Conservation (phyloP, 2,113 vertebrate species). For the Phaethornis superciliosus region DNA sequence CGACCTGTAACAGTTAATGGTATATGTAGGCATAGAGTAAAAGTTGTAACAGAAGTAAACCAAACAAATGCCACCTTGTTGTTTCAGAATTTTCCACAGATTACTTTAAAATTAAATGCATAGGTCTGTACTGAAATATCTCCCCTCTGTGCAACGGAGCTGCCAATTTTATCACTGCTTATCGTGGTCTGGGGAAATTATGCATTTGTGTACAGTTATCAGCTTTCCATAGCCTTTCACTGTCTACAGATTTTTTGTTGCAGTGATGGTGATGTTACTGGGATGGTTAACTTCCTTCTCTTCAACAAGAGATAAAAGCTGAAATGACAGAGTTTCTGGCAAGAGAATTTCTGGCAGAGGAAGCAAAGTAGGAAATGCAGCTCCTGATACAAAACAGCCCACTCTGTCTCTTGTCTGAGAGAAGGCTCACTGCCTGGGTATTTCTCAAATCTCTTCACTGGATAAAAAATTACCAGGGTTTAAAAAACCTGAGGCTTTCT, state of each 20-base stretch:
- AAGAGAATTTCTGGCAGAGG: slow-evolving; percentile 41
- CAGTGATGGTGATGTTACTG: not conserved
- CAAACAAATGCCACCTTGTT: not conserved
- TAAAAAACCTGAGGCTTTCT: slow-evolving; percentile 16
- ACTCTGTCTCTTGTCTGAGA: slow-evolving; percentile 16
- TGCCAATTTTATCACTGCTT: not conserved
- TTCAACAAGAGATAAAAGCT: slow-evolving; percentile 18
- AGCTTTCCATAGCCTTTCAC: not conserved
- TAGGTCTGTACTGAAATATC: not conserved
- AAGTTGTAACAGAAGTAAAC: not conserved
- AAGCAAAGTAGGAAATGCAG: slow-evolving; percentile 45
- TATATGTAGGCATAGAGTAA: not conserved
- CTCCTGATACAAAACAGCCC: slow-evolving; percentile 35
- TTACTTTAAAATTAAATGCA: not conserved
- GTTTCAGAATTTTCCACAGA: not conserved
- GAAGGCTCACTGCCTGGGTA: not conserved
- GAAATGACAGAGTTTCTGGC: slow-evolving; percentile 50
- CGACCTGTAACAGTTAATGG: not conserved
- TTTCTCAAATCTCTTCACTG: slow-evolving; percentile 1
- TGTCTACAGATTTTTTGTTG: not conserved
- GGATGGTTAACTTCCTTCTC: slow-evolving; percentile 24
- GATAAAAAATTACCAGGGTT: slow-evolving; percentile 13
- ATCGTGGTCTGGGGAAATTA: not conserved
- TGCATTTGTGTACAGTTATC: not conserved
- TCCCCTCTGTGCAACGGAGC: not conserved